phyloP scores from a whole-genome alignment of 1,140 invertebrate species.

The Phortica variegata region DNA sequence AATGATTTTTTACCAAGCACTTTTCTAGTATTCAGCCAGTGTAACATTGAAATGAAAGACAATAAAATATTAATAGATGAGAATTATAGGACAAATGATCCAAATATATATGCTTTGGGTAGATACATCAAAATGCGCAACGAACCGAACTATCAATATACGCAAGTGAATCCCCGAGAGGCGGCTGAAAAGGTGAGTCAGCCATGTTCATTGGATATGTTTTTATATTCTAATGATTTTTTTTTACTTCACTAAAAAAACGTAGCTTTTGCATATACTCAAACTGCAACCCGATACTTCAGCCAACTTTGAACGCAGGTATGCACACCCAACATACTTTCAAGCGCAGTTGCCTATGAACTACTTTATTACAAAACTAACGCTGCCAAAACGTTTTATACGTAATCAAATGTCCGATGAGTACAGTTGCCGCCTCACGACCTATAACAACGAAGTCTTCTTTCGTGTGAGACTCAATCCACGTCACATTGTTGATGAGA shows the following conservation, averaged over 20 bases:
- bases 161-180: conserved; percentile 19
- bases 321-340: conserved; percentile 21
- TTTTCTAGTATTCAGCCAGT: not conserved
- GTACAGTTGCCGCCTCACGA: conserved; percentile 11
- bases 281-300: not conserved
- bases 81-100: conserved; percentile 32
- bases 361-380: conserved; percentile 35
- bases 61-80: conserved; percentile 24
- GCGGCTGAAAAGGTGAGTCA: conserved; percentile 27
- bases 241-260: not conserved
- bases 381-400: conserved; percentile 34
- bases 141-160: conserved; percentile 34
- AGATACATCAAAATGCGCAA: conserved; percentile 15
- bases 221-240: not conserved
- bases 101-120: conserved; percentile 36
- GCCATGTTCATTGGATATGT: no score
- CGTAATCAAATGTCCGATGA: conserved; percentile 4
- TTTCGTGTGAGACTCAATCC: conserved; percentile 26
- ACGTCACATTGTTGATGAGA: conserved; percentile 36
- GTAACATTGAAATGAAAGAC: conserved; percentile 4
- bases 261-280: conserved; percentile 32
- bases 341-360: conserved; percentile 28
- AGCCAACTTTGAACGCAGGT: conserved; percentile 19
- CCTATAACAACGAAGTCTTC: conserved; percentile 33
- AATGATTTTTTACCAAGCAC: not conserved